Conservation (phyloP, 2,797 vertebrate genomes). For the Masticophis lateralis region DNA sequence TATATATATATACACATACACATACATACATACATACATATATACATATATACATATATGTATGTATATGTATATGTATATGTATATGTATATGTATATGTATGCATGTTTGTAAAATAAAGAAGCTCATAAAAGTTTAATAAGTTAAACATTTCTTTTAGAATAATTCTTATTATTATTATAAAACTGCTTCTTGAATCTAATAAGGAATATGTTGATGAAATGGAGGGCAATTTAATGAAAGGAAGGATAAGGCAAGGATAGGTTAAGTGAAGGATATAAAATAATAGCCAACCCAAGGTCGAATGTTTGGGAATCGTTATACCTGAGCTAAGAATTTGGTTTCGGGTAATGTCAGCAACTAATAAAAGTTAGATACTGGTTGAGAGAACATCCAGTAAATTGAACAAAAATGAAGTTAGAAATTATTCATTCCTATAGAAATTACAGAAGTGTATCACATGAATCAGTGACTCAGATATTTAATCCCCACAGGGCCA, state of each 20-base stretch:
- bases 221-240: not conserved
- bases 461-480: not conserved
- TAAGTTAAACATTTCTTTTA: not conserved
- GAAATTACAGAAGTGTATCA: not conserved
- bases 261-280: not conserved
- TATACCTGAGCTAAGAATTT: not conserved
- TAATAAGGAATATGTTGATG: not conserved
- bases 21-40: accelerated
- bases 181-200: not conserved
- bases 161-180: not conserved
- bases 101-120: not conserved
- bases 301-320: not conserved
- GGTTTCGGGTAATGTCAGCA: not conserved
- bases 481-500: not conserved
- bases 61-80: too few species aligned
- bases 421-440: not conserved
- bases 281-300: not conserved
- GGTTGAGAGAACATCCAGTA: not conserved
- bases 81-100: too few species aligned
- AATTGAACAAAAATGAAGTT: not conserved
- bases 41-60: too few species aligned
- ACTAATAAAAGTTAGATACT: not conserved
- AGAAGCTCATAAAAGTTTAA: not conserved
- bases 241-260: not conserved
- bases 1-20: too few species aligned